Evolutionary conservation across 2,888 invertebrate species (phyloP).

Genomic region (Dryococelus australis): DNA sequence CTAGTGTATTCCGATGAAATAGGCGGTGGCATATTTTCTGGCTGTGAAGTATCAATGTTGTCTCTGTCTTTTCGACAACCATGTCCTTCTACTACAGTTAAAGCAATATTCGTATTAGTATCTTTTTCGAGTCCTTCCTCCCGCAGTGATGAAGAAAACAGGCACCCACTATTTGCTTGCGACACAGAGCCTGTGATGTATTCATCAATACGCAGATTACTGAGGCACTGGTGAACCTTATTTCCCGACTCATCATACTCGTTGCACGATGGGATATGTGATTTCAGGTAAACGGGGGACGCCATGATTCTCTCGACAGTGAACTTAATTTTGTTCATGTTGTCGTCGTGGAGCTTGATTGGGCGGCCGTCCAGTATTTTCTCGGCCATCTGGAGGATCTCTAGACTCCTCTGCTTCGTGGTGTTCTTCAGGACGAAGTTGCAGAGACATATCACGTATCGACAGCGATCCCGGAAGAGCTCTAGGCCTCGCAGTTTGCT

Average conservation of each 20-base stretch:
- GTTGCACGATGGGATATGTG: not conserved
- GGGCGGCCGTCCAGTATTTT: conserved; percentile 40
- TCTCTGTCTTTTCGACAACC: too few species aligned
- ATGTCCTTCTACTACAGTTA: not conserved
- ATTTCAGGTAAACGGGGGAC: not conserved
- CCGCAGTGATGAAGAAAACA: not conserved
- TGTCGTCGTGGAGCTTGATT: conserved; percentile 29
- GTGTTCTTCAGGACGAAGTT: conserved; percentile 38
- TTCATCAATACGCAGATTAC: not conserved
- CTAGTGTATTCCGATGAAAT: not conserved
- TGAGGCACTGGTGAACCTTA: not conserved
- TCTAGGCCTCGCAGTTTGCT: not conserved
- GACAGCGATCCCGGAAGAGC: conserved; percentile 29
- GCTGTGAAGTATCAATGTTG: not conserved
- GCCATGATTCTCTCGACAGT: not conserved
- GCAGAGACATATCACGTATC: conserved; percentile 36
- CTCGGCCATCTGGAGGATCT: conserved; percentile 38
- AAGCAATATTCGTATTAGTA: too few species aligned
- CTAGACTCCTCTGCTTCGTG: conserved; percentile 34
- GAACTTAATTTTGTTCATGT: not conserved
- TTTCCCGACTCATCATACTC: not conserved
- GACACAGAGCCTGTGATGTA: not conserved
- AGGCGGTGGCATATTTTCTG: not conserved
- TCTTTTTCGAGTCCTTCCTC: too few species aligned
- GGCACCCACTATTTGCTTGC: not conserved